Evolutionary conservation across 1,140 invertebrate species (phyloP).

Genomic region (Zophobas morio): DNA sequence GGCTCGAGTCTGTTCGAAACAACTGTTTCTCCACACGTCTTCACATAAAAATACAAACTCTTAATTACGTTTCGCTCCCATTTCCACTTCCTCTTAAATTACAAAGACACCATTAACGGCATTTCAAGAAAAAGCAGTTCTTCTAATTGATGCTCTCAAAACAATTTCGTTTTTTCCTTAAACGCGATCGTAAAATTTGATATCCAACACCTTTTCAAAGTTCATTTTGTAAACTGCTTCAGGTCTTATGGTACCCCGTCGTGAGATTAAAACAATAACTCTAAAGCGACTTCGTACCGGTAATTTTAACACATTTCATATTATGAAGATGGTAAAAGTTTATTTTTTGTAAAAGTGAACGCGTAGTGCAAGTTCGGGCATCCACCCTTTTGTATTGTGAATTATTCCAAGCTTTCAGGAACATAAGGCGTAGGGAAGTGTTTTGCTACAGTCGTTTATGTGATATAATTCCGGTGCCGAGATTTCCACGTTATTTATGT

Average conservation of each 20-base stretch:
- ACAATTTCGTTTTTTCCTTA: constrained; percentile 8
- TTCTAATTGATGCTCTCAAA: constrained; percentile 36
- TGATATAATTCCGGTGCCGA: constrained; percentile 54
- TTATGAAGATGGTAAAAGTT: constrained; percentile 20
- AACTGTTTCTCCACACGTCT: constrained; percentile 31
- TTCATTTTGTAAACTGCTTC: constrained; percentile 6
- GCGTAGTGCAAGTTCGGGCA: constrained; percentile 41
- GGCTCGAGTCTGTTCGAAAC: background rate
- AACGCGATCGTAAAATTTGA: constrained; percentile 26
- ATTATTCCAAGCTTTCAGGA: constrained; percentile 54
- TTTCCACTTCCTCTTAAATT: constrained; percentile 19
- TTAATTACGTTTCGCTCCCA: constrained; percentile 25
- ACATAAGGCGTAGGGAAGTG: constrained; percentile 54
- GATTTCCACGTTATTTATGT: constrained; percentile 55
- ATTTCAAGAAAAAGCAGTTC: constrained; percentile 3
- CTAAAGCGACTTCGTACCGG: background rate
- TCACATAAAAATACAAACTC: constrained; percentile 38
- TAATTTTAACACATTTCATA: constrained; percentile 25
- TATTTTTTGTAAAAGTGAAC: constrained; percentile 49
- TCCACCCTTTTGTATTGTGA: constrained; percentile 49
- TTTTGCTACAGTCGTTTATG: constrained; percentile 55
- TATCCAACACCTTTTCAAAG: background rate
- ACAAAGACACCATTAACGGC: constrained; percentile 25
- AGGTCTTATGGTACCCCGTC: background rate
- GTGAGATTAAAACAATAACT: constrained; percentile 23